A percentile compares a stretch with the other conserved stretches of the same genome.
Evolutionary conservation across 2,888 invertebrate genomes (phyloP).

Genomic region (Augiades crinisus): DNA sequence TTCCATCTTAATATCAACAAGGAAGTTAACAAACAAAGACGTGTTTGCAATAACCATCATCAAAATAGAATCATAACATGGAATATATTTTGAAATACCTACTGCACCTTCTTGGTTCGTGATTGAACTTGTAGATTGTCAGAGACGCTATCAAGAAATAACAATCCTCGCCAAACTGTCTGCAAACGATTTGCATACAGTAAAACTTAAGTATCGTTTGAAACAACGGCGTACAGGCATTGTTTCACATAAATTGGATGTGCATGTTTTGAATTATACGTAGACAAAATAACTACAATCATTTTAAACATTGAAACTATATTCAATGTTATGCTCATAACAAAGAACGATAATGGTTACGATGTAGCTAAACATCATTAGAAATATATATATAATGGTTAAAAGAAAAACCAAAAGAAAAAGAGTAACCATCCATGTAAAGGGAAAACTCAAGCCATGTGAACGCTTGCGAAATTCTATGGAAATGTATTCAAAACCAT

Average conservation of each 20-base stretch:
- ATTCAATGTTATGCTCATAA: no score
- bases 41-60: constrained; percentile 1
- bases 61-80: constrained; percentile 13
- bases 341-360: no score
- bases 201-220: constrained; percentile 21
- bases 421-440: background rate
- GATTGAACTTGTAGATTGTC: constrained; percentile 21
- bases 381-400: no score
- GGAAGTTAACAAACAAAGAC: no score
- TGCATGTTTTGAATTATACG: background rate
- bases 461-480: background rate
- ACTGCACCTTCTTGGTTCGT: constrained; percentile 6
- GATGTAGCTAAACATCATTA: no score
- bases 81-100: constrained; percentile 9
- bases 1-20: background rate
- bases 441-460: background rate
- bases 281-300: background rate
- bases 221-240: constrained; percentile 9
- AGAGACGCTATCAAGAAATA: constrained; percentile 21
- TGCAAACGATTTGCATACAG: constrained; percentile 22
- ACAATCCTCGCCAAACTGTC: constrained; percentile 18
- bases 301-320: background rate
- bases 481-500: background rate
- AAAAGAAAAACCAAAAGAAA: background rate
- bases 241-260: constrained; percentile 15